Conservation (phyloP, 2,797 vertebrate genomes). For the Sebastes iracundus region DNA sequence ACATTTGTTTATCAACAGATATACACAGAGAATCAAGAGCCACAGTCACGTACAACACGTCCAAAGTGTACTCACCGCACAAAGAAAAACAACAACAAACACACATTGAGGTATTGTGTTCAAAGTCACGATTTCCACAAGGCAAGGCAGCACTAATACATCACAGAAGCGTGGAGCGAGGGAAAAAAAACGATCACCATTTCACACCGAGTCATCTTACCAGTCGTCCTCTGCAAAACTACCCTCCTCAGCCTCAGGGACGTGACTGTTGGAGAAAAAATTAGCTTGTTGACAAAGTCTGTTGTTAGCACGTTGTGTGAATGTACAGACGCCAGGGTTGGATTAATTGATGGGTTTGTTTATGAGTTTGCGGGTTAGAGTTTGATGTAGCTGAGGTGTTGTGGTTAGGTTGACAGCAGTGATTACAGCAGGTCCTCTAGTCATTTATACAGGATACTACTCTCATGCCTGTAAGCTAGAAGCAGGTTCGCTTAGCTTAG, state of each 20-base stretch:
- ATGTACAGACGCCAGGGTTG: slow-evolving; percentile 1
- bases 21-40: slow-evolving; percentile 29
- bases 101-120: slow-evolving; percentile 38
- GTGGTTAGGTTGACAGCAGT: slow-evolving; percentile 1
- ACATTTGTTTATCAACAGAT: slow-evolving; percentile 13
- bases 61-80: slow-evolving; percentile 37
- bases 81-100: slow-evolving; percentile 32
- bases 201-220: slow-evolving; percentile 86
- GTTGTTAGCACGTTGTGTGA: slow-evolving; percentile 22
- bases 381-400: neutral
- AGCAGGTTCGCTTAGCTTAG: neutral
- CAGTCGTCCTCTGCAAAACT: slow-evolving; percentile 93
- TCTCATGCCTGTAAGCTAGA: neutral
- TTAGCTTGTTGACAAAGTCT: slow-evolving; percentile 69
- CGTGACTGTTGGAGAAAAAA: slow-evolving; percentile 88
- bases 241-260: slow-evolving; percentile 93
- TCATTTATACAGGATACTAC: neutral
- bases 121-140: slow-evolving; percentile 71
- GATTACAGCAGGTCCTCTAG: neutral
- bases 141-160: slow-evolving; percentile 74
- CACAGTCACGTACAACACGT: slow-evolving; percentile 62
- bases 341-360: slow-evolving; percentile 31
- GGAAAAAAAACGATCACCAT: slow-evolving; percentile 43
- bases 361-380: slow-evolving; percentile 24
- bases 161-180: slow-evolving; percentile 73